Evolutionary conservation across 2,888 invertebrate genomes (phyloP).

Genomic region (Diaprepes abbreviatus): DNA sequence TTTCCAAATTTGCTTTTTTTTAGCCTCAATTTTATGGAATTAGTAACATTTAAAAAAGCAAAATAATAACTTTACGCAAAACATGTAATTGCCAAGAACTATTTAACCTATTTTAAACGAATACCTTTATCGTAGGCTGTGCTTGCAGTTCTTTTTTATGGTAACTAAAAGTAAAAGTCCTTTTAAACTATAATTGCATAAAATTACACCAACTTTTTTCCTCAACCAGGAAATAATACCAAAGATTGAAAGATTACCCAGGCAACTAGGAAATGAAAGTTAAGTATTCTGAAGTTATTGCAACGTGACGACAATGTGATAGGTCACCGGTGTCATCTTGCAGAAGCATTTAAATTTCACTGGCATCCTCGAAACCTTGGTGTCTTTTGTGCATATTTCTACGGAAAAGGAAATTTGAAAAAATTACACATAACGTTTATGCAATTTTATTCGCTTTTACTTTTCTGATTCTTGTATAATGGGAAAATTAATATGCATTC

Average conservation of each 20-base stretch:
- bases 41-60: no score
- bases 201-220: constrained; percentile 16
- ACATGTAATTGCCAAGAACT: no score
- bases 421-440: not conserved
- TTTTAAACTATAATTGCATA: constrained; percentile 9
- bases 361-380: not conserved
- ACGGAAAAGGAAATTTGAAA: constrained; percentile 2
- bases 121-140: no score
- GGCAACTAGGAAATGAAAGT: constrained; percentile 36
- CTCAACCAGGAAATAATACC: constrained; percentile 20
- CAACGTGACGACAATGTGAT: constrained; percentile 29
- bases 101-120: no score
- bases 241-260: constrained; percentile 28
- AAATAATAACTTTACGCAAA: no score
- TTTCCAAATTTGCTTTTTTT: no score
- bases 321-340: constrained; percentile 22
- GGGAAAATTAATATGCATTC: not conserved
- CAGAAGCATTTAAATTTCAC: constrained; percentile 12
- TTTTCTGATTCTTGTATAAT: not conserved
- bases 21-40: no score
- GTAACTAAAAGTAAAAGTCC: constrained; percentile 31
- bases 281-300: constrained; percentile 21
- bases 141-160: no score
- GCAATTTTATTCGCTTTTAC: not conserved
- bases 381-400: not conserved